These are phyloP conservation scores for Anoura caudifer DNA, from an alignment of 2,113 vertebrate species.

Conservation along the genomic window DNA sequence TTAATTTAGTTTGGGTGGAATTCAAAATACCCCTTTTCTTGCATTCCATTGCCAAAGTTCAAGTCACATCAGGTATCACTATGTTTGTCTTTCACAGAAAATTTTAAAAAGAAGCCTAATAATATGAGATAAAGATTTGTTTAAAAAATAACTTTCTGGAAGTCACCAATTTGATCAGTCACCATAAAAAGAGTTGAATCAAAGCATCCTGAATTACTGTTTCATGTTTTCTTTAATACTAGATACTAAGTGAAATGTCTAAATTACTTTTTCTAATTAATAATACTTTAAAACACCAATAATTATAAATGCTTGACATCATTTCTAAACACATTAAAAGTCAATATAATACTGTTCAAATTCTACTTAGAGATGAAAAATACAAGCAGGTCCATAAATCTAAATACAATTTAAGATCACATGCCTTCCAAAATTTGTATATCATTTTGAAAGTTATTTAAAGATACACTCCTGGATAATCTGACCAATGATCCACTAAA, in stretches of 20 bases:
- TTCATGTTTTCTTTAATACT: not conserved
- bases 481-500: constrained; percentile 46
- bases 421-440: constrained; percentile 14
- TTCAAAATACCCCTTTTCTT: not conserved
- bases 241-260: not conserved
- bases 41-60: not conserved
- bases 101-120: not conserved
- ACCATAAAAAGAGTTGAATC: not conserved
- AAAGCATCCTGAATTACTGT: not conserved
- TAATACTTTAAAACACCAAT: not conserved
- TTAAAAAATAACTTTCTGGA: not conserved
- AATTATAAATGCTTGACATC: not conserved
- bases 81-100: not conserved
- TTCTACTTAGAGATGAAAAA: not conserved
- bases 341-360: not conserved
- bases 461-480: not conserved
- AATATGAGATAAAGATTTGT: not conserved
- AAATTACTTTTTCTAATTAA: not conserved
- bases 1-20: not conserved
- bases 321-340: constrained; percentile 24
- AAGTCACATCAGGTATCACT: not conserved
- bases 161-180: not conserved
- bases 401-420: not conserved
- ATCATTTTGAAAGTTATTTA: constrained; percentile 29
- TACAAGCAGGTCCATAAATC: not conserved